Conservation (phyloP, 92 coral and sea anemone species). For the Nematostella vectensis region DNA sequence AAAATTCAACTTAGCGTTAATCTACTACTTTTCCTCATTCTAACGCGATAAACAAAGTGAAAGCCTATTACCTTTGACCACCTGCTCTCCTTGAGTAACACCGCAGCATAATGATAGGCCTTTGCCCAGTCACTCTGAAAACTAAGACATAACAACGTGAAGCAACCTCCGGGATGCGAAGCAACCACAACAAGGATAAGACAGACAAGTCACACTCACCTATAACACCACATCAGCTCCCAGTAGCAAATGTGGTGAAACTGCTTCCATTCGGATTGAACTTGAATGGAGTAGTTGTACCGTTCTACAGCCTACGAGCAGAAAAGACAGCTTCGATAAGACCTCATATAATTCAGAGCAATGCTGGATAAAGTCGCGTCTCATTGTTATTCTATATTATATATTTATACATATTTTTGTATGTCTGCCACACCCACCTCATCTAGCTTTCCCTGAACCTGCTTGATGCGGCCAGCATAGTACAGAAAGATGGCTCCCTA, state of each 20-base stretch:
- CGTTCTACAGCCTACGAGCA: conserved; percentile 59
- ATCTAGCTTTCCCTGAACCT: conserved; percentile 80
- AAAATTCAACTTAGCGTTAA: no score
- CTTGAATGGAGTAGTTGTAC: conserved; percentile 70
- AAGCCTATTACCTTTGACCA: conserved; percentile 92
- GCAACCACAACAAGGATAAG: neutral
- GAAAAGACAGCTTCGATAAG: neutral
- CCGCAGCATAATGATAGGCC: conserved; percentile 71
- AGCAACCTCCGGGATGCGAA: neutral
- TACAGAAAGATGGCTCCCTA: conserved; percentile 95
- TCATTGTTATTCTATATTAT: neutral
- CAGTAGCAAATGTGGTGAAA: conserved; percentile 97
- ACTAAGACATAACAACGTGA: conserved; percentile 13
- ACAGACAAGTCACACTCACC: conserved; percentile 27
- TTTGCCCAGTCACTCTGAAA: conserved; percentile 77
- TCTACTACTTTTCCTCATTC: no score
- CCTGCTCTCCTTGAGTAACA: conserved; percentile 74
- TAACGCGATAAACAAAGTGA: no score
- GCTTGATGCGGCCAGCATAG: conserved; percentile 89
- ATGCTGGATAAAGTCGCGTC: neutral
- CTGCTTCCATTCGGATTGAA: conserved; percentile 98
- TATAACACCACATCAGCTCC: conserved; percentile 96
- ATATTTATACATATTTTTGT: neutral
- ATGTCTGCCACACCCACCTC: conserved; percentile 68
- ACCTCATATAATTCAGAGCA: neutral